Conservation (phyloP, 1,140 invertebrate genomes). For the Centruroides vittatus region DNA sequence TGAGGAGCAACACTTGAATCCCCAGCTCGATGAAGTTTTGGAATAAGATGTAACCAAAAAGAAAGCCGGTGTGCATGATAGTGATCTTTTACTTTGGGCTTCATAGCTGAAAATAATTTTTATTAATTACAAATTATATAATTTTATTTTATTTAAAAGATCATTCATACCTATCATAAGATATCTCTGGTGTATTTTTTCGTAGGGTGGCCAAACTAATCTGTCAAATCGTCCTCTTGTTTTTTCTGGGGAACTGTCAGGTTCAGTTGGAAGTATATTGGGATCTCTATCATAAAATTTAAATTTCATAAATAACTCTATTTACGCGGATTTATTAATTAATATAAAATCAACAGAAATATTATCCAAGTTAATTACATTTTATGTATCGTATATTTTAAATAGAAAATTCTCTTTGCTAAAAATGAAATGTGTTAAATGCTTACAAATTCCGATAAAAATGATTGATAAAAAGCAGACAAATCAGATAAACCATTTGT, state of each 20-base stretch:
- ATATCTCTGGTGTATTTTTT: slow-evolving; percentile 75
- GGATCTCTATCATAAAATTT: slow-evolving; percentile 21
- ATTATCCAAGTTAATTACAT: too few relatives aligned
- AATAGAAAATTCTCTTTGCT: too few relatives aligned
- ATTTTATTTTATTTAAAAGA: background rate
- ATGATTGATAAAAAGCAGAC: too few relatives aligned
- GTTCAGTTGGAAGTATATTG: slow-evolving; percentile 4
- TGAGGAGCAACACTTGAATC: slow-evolving; percentile 53
- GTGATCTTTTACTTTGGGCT: slow-evolving; percentile 57
- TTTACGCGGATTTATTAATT: too few relatives aligned
- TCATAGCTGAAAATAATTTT: slow-evolving; percentile 23
- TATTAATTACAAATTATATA: background rate
- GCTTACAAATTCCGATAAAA: too few relatives aligned
- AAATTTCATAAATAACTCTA: background rate
- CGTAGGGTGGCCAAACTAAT: slow-evolving; percentile 68
- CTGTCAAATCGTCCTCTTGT: slow-evolving; percentile 11
- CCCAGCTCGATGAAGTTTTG: slow-evolving; percentile 50
- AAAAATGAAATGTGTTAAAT: too few relatives aligned
- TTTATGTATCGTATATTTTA: too few relatives aligned
- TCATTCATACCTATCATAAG: slow-evolving; percentile 54
- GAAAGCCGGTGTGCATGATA: slow-evolving; percentile 81
- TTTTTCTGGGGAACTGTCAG: slow-evolving; percentile 6
- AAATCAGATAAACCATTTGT: too few relatives aligned
- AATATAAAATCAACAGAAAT: too few relatives aligned
- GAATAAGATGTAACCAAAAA: slow-evolving; percentile 77